These are phyloP conservation scores for Cottoperca gobio DNA, from an alignment of 2,797 vertebrate genomes.

Conservation along the genomic window DNA sequence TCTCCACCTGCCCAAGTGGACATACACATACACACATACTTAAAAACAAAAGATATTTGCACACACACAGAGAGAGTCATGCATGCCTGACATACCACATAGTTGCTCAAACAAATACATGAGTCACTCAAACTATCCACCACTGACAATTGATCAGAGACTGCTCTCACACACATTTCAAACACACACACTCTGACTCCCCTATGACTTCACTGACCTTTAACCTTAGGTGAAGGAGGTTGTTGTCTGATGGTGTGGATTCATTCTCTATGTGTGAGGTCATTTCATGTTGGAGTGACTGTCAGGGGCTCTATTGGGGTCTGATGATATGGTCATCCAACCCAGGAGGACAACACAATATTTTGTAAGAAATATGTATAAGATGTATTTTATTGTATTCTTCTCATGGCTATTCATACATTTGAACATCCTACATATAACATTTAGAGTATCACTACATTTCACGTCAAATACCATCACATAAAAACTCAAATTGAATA, in stretches of 20 bases:
- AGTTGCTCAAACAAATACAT: slow-evolving; percentile 42
- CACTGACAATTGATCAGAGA: slow-evolving; percentile 72
- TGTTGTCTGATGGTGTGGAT: slow-evolving; percentile 63
- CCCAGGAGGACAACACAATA: not conserved
- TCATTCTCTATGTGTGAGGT: slow-evolving; percentile 76
- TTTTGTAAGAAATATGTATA: slow-evolving; percentile 15
- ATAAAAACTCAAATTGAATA: too few relatives aligned
- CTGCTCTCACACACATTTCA: slow-evolving; percentile 56
- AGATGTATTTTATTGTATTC: not conserved
- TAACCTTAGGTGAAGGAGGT: slow-evolving; percentile 68
- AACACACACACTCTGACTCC: slow-evolving; percentile 67
- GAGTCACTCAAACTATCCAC: slow-evolving; percentile 64
- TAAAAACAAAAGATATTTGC: slow-evolving; percentile 34
- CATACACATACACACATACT: not conserved
- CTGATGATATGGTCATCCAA: slow-evolving; percentile 16
- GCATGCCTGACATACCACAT: slow-evolving; percentile 61
- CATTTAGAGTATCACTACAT: not conserved
- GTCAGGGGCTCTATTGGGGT: too few relatives aligned
- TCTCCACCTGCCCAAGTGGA: slow-evolving; percentile 29
- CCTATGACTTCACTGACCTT: slow-evolving; percentile 64
- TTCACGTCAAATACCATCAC: not conserved
- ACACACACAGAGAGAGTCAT: slow-evolving; percentile 25
- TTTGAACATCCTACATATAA: not conserved
- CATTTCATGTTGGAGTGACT: too few relatives aligned
- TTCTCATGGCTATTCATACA: not conserved